Conservation (phyloP, 1,140 invertebrate species). For the Hycleus phaleratus region DNA sequence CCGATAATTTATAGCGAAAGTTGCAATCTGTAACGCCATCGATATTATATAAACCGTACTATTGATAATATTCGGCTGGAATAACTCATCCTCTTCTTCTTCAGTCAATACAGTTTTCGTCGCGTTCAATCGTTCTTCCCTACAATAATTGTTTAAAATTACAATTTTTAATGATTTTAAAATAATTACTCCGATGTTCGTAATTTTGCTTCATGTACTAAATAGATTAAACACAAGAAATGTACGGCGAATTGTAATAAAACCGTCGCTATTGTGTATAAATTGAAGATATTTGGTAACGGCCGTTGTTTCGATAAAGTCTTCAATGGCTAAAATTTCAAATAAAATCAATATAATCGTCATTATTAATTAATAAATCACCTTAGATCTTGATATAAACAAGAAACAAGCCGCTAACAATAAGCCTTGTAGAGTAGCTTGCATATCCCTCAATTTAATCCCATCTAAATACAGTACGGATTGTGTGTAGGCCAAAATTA, state of each 20-base stretch:
- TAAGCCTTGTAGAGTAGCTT: conserved; percentile 93
- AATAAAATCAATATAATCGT: conserved; percentile 13
- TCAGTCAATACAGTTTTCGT: conserved; percentile 10
- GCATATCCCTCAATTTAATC: conserved; percentile 95
- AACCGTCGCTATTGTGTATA: conserved; percentile 95
- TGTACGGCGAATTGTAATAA: conserved; percentile 92
- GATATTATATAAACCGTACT: conserved; percentile 98
- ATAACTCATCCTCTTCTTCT: conserved; percentile 78
- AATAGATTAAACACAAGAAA: conserved; percentile 82
- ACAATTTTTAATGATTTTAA: neutral
- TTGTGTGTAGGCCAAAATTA: conserved; percentile 96
- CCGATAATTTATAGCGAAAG: conserved; percentile 98
- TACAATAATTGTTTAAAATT: neutral
- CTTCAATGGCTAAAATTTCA: conserved; percentile 74
- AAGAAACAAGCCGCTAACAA: conserved; percentile 93
- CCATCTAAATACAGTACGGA: conserved; percentile 97
- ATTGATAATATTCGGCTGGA: conserved; percentile 90
- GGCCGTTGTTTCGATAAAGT: conserved; percentile 88
- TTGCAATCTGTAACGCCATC: conserved; percentile 93
- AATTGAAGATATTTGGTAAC: conserved; percentile 97
- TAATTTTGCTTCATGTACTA: conserved; percentile 72
- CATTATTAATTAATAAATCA: conserved; percentile 39
- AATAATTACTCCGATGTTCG: conserved; percentile 58
- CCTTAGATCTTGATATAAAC: conserved; percentile 97
- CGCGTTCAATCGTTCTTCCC: neutral